phyloP scores from a whole-genome alignment of 2,113 vertebrate genomes.

The Boleophthalmus pectinirostris region DNA sequence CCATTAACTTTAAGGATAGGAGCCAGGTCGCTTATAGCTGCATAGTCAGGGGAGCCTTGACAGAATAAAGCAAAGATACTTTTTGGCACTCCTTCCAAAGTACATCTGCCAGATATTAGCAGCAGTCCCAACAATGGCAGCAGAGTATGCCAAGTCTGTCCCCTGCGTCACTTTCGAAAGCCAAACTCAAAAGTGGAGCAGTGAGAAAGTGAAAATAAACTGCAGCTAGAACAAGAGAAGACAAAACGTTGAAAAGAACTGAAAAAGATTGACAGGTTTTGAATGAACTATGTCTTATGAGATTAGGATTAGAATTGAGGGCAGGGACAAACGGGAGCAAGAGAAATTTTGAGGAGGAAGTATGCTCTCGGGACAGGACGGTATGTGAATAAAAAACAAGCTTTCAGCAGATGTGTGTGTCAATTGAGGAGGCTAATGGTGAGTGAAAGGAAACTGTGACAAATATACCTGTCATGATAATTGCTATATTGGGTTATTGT shows the following conservation, averaged over 20 bases:
- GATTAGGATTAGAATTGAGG: slow-evolving; percentile 31
- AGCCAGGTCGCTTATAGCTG: slow-evolving; percentile 25
- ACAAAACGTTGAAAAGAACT: slow-evolving; percentile 3
- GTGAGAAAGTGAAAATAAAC: not conserved
- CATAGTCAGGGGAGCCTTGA: slow-evolving; percentile 20
- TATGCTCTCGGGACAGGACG: slow-evolving; percentile 37
- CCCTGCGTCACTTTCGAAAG: slow-evolving; percentile 27
- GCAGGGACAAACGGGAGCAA: slow-evolving; percentile 27
- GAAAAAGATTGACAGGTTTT: slow-evolving; percentile 27
- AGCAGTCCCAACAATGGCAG: slow-evolving; percentile 41
- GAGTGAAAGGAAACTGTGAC: slow-evolving; percentile 42
- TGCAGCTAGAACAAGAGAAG: not conserved
- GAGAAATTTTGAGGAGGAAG: slow-evolving; percentile 57
- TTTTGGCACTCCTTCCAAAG: slow-evolving; percentile 29
- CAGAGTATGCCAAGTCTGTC: slow-evolving; percentile 33
- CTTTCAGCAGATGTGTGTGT: slow-evolving; percentile 16
- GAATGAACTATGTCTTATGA: slow-evolving; percentile 37
- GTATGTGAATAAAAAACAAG: slow-evolving; percentile 34
- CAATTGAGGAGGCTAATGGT: slow-evolving; percentile 36
- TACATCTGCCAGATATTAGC: slow-evolving; percentile 55
- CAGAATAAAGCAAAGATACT: slow-evolving; percentile 21
- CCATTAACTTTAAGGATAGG: slow-evolving; percentile 4
- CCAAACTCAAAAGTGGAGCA: slow-evolving; percentile 21
- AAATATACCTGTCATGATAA: slow-evolving; percentile 9
- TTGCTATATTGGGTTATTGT: no score